phyloP scores from a whole-genome alignment of 2,888 invertebrate species.

The Noctua janthina region DNA sequence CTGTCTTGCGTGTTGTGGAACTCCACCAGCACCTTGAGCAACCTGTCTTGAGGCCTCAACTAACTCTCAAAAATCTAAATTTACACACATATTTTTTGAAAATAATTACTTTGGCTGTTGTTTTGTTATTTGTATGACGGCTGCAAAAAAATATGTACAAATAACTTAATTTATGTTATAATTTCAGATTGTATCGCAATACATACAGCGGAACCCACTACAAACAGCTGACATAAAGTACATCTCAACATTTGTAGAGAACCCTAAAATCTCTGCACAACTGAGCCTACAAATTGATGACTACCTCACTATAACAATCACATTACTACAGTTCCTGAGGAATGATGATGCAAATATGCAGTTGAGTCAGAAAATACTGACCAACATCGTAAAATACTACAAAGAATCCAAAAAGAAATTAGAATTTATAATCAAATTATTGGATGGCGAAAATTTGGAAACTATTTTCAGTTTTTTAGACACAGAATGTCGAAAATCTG shows the following conservation, averaged over 20 bases:
- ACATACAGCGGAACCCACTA: conserved; percentile 77
- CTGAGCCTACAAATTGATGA: conserved; percentile 78
- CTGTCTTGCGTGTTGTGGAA: not conserved
- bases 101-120: not conserved
- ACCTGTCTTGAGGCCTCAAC: not conserved
- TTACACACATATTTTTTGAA: not conserved
- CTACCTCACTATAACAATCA: conserved; percentile 77
- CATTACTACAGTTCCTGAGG: conserved; percentile 77
- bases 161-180: not conserved
- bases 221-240: conserved; percentile 74
- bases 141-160: not conserved
- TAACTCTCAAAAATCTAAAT: not conserved
- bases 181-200: conserved; percentile 83
- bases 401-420: conserved; percentile 84
- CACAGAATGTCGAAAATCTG: conserved; percentile 73
- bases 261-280: conserved; percentile 78
- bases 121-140: not conserved
- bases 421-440: conserved; percentile 81
- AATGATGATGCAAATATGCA: conserved; percentile 64
- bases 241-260: conserved; percentile 81
- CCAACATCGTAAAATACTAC: conserved; percentile 78
- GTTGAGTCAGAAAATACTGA: conserved; percentile 75
- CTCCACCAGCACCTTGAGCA: not conserved
- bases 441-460: conserved; percentile 82
- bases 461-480: conserved; percentile 81